Percentiles rank a stretch among this genome's conserved stretches.
phyloP scores from a whole-genome alignment of 2,113 vertebrate species.

The Zosterops hypoxanthus region DNA sequence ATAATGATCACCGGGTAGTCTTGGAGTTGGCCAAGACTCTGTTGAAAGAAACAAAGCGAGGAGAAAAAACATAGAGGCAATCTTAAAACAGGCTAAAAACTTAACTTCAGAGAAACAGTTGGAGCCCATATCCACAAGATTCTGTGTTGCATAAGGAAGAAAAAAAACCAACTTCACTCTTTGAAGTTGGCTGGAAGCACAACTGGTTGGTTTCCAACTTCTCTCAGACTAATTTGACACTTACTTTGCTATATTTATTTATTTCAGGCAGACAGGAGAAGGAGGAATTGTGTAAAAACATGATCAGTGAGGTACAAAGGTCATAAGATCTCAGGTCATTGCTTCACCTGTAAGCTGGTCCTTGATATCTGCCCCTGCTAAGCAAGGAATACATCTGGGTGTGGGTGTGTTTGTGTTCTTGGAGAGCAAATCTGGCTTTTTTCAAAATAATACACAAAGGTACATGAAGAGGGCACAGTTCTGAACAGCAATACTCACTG shows the following conservation, averaged over 20 bases:
- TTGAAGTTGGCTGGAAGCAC: background rate
- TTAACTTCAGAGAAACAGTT: slow-evolving; percentile 29
- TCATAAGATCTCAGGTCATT: background rate
- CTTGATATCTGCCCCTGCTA: background rate
- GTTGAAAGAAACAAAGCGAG: background rate
- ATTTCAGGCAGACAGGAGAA: background rate
- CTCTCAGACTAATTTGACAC: background rate
- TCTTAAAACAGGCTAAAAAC: background rate
- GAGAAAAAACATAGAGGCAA: background rate
- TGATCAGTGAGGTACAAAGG: background rate
- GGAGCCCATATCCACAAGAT: slow-evolving; percentile 16
- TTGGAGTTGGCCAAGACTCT: background rate
- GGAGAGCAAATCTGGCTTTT: background rate
- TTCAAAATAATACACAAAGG: background rate
- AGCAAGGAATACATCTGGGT: background rate
- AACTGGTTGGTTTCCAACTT: background rate
- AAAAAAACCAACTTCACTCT: background rate
- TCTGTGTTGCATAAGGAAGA: background rate
- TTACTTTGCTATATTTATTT: background rate
- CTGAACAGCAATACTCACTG: background rate
- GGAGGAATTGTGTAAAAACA: background rate
- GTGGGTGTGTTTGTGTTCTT: background rate
- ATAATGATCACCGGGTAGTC: background rate
- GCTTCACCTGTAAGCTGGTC: background rate
- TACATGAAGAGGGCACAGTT: background rate